Percentiles rank a stretch among this genome's conserved stretches.
phyloP scores from a whole-genome alignment of 2,888 invertebrate genomes.

The Anthrax anthrax region DNA sequence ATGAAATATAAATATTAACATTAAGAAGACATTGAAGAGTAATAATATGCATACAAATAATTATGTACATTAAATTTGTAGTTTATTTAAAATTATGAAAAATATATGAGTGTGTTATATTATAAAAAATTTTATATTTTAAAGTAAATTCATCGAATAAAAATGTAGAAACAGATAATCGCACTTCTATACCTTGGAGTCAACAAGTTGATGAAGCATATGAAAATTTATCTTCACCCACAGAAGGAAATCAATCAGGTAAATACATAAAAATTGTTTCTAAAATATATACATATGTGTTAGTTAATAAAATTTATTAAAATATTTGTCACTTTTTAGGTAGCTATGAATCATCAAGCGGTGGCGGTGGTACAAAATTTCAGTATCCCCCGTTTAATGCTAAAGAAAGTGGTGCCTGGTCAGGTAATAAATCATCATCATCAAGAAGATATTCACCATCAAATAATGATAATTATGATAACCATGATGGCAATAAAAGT shows the following conservation, averaged over 20 bases:
- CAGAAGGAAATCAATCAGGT: slow-evolving; percentile 13
- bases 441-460: slow-evolving; percentile 7
- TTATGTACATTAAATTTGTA: too few species aligned
- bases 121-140: too few species aligned
- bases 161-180: slow-evolving; percentile 13
- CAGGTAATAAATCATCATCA: slow-evolving; percentile 29
- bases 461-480: slow-evolving; percentile 10
- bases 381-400: slow-evolving; percentile 87
- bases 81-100: too few species aligned
- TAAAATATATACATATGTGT: too few species aligned
- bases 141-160: slow-evolving; percentile 12
- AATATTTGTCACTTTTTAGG: slow-evolving; percentile 39
- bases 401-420: slow-evolving; percentile 67
- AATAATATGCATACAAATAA: too few species aligned
- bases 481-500: slow-evolving; percentile 8
- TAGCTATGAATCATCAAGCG: slow-evolving; percentile 52
- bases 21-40: too few species aligned
- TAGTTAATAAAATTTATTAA: slow-evolving; percentile 23
- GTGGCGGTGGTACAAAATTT: slow-evolving; percentile 46
- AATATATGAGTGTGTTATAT: too few species aligned
- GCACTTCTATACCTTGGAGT: slow-evolving; percentile 28
- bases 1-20: too few species aligned
- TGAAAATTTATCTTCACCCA: slow-evolving; percentile 27
- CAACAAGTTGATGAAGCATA: slow-evolving; percentile 34
- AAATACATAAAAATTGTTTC: neutral